phyloP scores from a whole-genome alignment of 2,888 invertebrate genomes.

The Exephanes ischioxanthus region DNA sequence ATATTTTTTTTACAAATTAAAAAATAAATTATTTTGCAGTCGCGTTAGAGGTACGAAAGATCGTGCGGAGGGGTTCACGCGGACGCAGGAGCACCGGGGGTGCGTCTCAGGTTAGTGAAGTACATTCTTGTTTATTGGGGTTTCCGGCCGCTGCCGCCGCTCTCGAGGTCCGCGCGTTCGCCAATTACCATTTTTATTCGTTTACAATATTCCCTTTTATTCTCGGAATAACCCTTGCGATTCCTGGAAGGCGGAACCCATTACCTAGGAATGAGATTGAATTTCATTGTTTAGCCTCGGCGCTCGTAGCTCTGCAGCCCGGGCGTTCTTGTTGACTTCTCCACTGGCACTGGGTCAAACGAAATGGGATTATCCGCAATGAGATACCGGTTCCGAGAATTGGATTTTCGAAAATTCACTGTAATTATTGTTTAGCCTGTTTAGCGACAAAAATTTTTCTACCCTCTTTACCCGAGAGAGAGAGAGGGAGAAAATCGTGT shows the following conservation, averaged over 20 bases:
- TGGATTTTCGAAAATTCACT: conserved; percentile 67
- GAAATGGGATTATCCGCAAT: conserved; percentile 68
- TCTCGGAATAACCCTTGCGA: conserved; percentile 77
- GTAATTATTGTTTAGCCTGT: conserved; percentile 66
- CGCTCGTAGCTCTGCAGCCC: neutral
- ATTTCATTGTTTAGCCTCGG: conserved; percentile 44
- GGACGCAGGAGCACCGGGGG: neutral
- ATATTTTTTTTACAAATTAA: neutral
- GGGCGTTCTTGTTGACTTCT: conserved; percentile 15
- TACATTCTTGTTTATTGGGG: conserved; percentile 57
- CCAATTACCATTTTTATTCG: conserved; percentile 75
- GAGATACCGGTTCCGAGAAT: conserved; percentile 64
- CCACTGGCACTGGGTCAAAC: conserved; percentile 45
- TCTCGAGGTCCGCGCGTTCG: conserved; percentile 34
- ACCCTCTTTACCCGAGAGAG: neutral
- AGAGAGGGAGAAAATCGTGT: neutral
- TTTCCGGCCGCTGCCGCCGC: conserved; percentile 20
- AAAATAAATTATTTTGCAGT: neutral
- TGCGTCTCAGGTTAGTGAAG: conserved; percentile 18
- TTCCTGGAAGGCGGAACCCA: conserved; percentile 71
- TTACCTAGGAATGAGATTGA: conserved; percentile 71
- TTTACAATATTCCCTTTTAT: conserved; percentile 70
- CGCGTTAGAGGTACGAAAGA: neutral
- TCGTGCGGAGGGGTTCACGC: neutral
- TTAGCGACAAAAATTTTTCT: conserved; percentile 38